Conservation (phyloP, 1,140 invertebrate genomes). For the Augochlora pura region DNA sequence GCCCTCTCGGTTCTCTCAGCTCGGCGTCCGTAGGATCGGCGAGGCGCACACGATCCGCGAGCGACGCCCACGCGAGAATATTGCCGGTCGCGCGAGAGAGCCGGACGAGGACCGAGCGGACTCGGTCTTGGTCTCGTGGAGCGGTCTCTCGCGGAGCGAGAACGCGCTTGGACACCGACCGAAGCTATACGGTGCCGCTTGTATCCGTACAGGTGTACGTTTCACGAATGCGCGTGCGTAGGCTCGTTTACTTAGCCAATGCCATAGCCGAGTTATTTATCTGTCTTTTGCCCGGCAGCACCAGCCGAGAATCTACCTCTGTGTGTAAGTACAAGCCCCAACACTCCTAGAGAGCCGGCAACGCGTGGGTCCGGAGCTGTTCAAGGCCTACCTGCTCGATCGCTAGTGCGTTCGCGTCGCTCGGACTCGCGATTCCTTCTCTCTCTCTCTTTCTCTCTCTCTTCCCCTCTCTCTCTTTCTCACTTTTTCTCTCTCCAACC, state of each 20-base stretch:
- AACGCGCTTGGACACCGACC: background rate
- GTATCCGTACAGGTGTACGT: conserved; percentile 70
- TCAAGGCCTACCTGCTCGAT: conserved; percentile 69
- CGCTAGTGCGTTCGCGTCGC: conserved; percentile 7
- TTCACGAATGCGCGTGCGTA: conserved; percentile 72
- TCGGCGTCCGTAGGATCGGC: conserved; percentile 43
- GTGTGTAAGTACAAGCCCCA: conserved; percentile 57
- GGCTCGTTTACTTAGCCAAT: conserved; percentile 79
- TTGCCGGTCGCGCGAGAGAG: conserved; percentile 31
- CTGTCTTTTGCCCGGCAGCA: conserved; percentile 77
- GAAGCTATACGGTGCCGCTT: conserved; percentile 15
- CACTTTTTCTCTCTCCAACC: background rate
- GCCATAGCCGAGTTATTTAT: conserved; percentile 79
- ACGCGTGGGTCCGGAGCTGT: conserved; percentile 61
- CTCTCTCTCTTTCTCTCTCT: conserved; percentile 5
- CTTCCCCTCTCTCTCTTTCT: conserved; percentile 6
- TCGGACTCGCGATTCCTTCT: conserved; percentile 53
- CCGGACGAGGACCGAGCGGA: conserved; percentile 2
- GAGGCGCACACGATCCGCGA: conserved; percentile 26
- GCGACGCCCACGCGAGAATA: conserved; percentile 55
- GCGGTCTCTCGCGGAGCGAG: background rate
- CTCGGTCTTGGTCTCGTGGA: no score
- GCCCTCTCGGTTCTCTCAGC: no score
- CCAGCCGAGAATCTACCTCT: conserved; percentile 70
- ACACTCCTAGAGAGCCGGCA: conserved; percentile 61